Evolutionary conservation across 2,888 invertebrate genomes (phyloP).

Genomic region (Archaeoteleia sp.): DNA sequence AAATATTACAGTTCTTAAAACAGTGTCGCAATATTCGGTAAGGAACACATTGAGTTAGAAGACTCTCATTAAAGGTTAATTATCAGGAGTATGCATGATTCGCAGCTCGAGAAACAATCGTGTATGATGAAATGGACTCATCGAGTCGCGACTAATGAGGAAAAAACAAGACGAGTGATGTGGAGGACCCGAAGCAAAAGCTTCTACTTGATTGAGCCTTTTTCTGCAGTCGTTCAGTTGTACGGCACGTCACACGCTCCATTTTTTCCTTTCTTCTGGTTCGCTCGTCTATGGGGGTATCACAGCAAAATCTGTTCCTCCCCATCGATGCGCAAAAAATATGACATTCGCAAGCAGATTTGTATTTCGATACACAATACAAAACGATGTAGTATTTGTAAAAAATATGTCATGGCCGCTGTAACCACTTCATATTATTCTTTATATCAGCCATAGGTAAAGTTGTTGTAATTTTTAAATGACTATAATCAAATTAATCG

Average conservation of each 20-base stretch:
- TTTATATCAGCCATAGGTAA: too few relatives aligned
- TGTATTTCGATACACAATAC: too few relatives aligned
- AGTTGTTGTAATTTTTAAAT: too few relatives aligned
- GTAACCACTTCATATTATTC: too few relatives aligned
- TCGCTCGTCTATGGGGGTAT: conserved; percentile 57
- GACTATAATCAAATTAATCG: too few relatives aligned
- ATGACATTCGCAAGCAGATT: conserved; percentile 18
- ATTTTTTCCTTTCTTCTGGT: conserved; percentile 50
- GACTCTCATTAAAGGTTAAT: too few relatives aligned
- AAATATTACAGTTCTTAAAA: neutral
- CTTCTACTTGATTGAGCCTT: conserved; percentile 45
- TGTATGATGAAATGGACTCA: conserved; percentile 25
- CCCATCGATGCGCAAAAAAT: conserved; percentile 39
- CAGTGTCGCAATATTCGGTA: neutral
- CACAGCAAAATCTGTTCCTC: conserved; percentile 50
- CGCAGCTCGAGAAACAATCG: conserved; percentile 19
- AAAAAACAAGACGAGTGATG: conserved; percentile 27
- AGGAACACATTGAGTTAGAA: too few relatives aligned
- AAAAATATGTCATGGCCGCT: too few relatives aligned
- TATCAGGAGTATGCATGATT: neutral
- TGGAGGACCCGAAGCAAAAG: conserved; percentile 26
- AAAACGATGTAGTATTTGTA: too few relatives aligned
- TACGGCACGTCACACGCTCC: conserved; percentile 44
- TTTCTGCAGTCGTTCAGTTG: conserved; percentile 39
- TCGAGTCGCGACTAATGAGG: conserved; percentile 38